Conservation (phyloP, 2,888 invertebrate species). For the Dysmachus trigonus region DNA sequence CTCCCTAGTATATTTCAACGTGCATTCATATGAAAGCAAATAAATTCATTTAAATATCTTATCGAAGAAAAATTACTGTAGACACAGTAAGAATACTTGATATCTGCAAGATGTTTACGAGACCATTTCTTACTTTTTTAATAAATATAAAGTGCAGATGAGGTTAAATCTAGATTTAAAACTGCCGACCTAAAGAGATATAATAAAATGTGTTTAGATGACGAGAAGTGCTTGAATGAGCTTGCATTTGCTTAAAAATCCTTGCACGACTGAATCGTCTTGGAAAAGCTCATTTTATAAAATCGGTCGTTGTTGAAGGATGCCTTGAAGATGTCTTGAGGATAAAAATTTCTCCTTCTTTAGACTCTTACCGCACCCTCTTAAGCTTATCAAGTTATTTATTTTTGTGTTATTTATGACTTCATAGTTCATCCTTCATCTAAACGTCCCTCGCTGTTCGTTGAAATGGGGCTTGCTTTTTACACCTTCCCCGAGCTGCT, state of each 20-base stretch:
- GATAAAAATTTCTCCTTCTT: background rate
- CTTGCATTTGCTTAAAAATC: background rate
- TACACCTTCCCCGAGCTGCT: background rate
- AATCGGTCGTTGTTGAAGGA: background rate
- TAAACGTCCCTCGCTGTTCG: background rate
- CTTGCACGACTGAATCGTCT: background rate
- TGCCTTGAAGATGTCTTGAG: background rate
- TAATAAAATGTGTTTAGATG: background rate
- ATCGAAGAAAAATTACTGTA: no score
- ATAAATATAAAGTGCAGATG: background rate
- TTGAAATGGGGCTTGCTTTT: background rate
- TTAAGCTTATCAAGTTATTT: background rate
- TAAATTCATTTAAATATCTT: no score
- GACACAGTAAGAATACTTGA: no score
- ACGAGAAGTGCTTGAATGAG: background rate
- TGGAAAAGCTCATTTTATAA: background rate
- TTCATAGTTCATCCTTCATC: background rate
- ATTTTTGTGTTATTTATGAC: background rate
- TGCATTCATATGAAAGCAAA: no score
- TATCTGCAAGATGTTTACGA: background rate
- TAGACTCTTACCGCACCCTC: background rate
- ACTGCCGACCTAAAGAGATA: background rate
- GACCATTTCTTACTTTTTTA: background rate
- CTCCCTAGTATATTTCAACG: no score
- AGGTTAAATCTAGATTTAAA: background rate